Conservation (phyloP, 1,140 invertebrate species). For the Diabrotica undecimpunctata region DNA sequence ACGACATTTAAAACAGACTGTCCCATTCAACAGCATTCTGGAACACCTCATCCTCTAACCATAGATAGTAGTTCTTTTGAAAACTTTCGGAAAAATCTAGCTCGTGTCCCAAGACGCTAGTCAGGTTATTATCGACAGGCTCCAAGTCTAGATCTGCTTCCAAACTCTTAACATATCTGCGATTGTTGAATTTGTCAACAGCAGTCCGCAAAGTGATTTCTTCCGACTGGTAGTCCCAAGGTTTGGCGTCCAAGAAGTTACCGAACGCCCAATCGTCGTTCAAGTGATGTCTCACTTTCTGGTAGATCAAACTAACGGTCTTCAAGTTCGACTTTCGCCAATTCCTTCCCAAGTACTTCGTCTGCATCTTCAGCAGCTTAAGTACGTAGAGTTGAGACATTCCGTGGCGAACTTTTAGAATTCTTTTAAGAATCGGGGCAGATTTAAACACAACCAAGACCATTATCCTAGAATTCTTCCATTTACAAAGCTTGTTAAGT, state of each 20-base stretch:
- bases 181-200: constrained; percentile 93
- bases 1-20: constrained; percentile 47
- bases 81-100: constrained; percentile 91
- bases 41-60: constrained; percentile 96
- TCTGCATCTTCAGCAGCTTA: constrained; percentile 99
- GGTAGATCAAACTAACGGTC: constrained; percentile 98
- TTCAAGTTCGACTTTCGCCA: constrained; percentile 99
- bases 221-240: constrained; percentile 98
- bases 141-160: constrained; percentile 72
- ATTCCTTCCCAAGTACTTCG: constrained; percentile 96
- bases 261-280: constrained; percentile 99
- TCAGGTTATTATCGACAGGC: constrained; percentile 81
- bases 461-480: constrained; percentile 99
- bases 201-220: constrained; percentile 90
- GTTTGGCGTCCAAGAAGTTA: constrained; percentile 91
- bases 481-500: constrained; percentile 98
- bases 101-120: constrained; percentile 75
- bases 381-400: constrained; percentile 98
- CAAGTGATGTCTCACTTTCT: constrained; percentile 89
- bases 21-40: constrained; percentile 79
- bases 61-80: constrained; percentile 92
- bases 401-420: constrained; percentile 91
- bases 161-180: constrained; percentile 59
- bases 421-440: constrained; percentile 95
- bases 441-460: constrained; percentile 99